Evolutionary conservation across 2,888 invertebrate genomes (phyloP), one percentile per base, ranked within the genome.

Genomic region (Eupeodes luniger): DNA sequence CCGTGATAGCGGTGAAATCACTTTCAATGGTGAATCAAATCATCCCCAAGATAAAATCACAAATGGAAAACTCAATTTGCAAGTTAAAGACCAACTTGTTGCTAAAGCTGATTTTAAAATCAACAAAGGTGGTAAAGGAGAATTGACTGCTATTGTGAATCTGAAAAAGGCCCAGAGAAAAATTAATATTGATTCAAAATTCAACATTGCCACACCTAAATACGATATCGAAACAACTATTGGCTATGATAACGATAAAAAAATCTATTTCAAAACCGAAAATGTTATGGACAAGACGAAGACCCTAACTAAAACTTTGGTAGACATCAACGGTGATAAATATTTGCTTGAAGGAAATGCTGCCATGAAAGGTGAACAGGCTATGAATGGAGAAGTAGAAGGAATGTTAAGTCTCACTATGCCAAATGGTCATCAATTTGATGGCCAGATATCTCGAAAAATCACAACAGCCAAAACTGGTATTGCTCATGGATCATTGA

Each of bases 221-320:
- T 96, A 95, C 92, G 95, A 95, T 85, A 94, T 95, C 0, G 95
- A 95, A 66, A 91, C 96, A 0, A 96, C 95, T 64, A 74, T 97
- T 5, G 95, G 94, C 90, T 95, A 96, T 47, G 95, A 97, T 92
- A 96, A 96, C 61, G 95, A 94, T 61, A 96, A 96, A 90, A 96
- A 96, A 90, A 90, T 97, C 5, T 94, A 95, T 81, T 90, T 97
- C 55, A 95, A 95, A 49, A 96, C 97, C 0, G 94, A 95, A 88
- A 95, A 95, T 77, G 95, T 95, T 87, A 89, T 94, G 0, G 94
- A 92, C 93, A 49, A 94, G 6, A 93, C 94, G 9, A 93, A 94
- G 1, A 59, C 96, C 0, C 95, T 96, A 36, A 95, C 96, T 1
- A 96, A 96, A 91, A 96, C 95, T 90, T 90, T 93, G 1, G 85